phyloP scores from a whole-genome alignment of 2,113 vertebrate genomes.

The Xiphophorus maculatus region DNA sequence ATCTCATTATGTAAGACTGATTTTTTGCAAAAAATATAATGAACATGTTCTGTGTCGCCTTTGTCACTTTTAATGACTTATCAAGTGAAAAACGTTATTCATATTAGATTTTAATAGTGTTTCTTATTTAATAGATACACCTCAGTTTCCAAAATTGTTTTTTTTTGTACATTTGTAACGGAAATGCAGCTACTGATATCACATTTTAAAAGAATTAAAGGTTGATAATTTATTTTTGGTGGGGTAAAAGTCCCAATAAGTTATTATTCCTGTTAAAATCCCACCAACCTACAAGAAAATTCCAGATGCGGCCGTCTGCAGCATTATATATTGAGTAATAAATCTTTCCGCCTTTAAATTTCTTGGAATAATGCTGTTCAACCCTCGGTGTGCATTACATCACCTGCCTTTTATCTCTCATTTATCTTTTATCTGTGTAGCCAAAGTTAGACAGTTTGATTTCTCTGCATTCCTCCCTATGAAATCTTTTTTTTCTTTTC shows the following conservation, averaged over 20 bases:
- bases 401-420: constrained; percentile 46
- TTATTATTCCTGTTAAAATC: constrained; percentile 25
- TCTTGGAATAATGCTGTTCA: constrained; percentile 12
- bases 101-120: too few relatives aligned
- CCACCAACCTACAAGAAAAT: not conserved
- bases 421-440: constrained; percentile 29
- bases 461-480: constrained; percentile 24
- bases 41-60: too few relatives aligned
- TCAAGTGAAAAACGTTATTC: too few relatives aligned
- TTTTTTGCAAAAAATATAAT: too few relatives aligned
- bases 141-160: too few relatives aligned
- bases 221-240: not conserved
- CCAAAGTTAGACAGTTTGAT: constrained; percentile 38
- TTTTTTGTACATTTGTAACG: too few relatives aligned
- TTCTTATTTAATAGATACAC: too few relatives aligned
- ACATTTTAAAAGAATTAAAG: not conserved
- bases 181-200: not conserved
- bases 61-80: too few relatives aligned
- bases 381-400: constrained; percentile 16
- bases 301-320: constrained; percentile 40
- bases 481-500: constrained; percentile 14
- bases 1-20: too few relatives aligned
- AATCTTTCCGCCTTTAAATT: constrained; percentile 16
- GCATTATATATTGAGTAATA: constrained; percentile 34
- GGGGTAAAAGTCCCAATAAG: not conserved